phyloP scores from a whole-genome alignment of 2,888 invertebrate genomes.

The Nomada ferruginata region DNA sequence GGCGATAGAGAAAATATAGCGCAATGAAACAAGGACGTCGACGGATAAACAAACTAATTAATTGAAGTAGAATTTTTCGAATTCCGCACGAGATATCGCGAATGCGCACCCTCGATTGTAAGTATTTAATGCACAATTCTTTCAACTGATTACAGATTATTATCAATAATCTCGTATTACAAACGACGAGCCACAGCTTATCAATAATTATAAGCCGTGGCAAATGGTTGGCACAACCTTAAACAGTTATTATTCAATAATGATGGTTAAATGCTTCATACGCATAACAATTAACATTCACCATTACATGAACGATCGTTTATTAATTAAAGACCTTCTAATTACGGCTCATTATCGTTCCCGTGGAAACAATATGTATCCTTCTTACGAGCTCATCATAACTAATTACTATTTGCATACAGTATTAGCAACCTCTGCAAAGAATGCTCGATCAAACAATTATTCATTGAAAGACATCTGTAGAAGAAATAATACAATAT shows the following conservation, averaged over 20 bases:
- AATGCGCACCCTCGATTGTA: neutral
- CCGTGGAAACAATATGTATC: neutral
- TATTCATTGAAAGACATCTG: neutral
- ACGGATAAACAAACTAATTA: constrained; percentile 24
- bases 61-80: neutral
- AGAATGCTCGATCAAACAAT: neutral
- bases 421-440: neutral
- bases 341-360: neutral
- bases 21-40: constrained; percentile 17
- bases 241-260: neutral
- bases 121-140: neutral
- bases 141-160: too few species aligned
- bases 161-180: too few species aligned
- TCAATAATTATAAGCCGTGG: too few species aligned
- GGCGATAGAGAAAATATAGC: constrained; percentile 20
- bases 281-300: neutral
- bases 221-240: too few species aligned
- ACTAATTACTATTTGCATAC: neutral
- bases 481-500: too few species aligned
- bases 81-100: neutral
- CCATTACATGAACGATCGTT: neutral
- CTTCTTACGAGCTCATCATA: neutral
- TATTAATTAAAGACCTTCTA: constrained; percentile 5
- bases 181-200: too few species aligned
- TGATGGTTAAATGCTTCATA: neutral